Base-by-base conservation (phyloP, 2,888 invertebrate species). In the Periphyllus acericola region DNA sequence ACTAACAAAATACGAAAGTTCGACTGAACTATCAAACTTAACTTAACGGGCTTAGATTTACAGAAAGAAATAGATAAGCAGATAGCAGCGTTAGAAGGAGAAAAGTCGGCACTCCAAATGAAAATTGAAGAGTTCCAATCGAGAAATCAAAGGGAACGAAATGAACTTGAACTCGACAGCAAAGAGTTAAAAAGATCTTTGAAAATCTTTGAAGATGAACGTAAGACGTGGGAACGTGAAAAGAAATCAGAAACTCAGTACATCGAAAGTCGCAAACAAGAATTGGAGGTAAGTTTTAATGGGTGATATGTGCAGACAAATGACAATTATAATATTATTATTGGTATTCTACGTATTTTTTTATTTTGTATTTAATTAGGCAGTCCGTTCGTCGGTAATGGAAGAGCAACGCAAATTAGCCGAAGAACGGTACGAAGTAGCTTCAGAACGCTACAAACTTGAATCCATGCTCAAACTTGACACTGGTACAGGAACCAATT, bases 361-460 rank as follows among this genome's bases (percentile, higher is more conserved):
- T 46, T 21, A 0, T 66, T 46, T 46, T 46, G 46, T 46, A 46
- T 46, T 46, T 14, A 46, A 14, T 1, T 5, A 87, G 87, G 81
- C 60, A 4, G 74, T 87, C 17, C 87, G 87, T 75, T 75, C 74
- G 19, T 87, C 87, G 3, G 80, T 87, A 36, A 60, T 87, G 3
- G 87, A 87, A 75, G 87, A 87, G 32, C 87, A 87, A n/a, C 80
- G 87, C 1, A 87, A 87, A 66, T 74, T 87, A 40, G 74, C 87
- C 17, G 87, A 87, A 87, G 87, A 87, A 87, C 81, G 81, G 1
- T 87, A 66, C 46, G 87, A 87, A 81, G 81, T 87, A 32, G 80
- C 80, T 68, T 81, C 87, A 1, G 87, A 87, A 68, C 87, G 87
- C 32, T 87, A 81, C 40, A 80, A 3, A 34, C 81, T 87, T 6